Conservation (phyloP, 2,888 invertebrate genomes). For the Gastracanthus pulcherrimus region DNA sequence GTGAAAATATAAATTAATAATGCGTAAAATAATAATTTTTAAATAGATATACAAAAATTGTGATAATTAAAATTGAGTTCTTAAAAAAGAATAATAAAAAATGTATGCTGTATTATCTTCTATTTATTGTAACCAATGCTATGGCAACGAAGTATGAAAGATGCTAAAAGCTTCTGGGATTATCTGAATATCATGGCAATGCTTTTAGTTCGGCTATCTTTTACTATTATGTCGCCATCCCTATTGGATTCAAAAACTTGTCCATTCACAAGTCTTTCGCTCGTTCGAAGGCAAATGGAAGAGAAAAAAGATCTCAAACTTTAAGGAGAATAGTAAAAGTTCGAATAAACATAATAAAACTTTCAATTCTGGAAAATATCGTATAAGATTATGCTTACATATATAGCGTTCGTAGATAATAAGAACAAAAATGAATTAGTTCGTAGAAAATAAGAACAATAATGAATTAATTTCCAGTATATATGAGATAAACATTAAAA, state of each 20-base stretch:
- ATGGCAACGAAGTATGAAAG: not conserved
- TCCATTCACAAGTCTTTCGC: not conserved
- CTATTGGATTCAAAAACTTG: conserved; percentile 32
- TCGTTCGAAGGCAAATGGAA: not conserved
- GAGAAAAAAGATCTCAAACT: not conserved
- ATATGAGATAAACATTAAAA: too few relatives aligned
- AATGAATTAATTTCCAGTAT: too few relatives aligned
- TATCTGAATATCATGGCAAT: conserved; percentile 18
- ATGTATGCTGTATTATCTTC: not conserved
- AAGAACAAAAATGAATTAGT: too few relatives aligned
- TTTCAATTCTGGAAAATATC: not conserved
- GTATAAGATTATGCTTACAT: not conserved
- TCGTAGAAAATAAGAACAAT: too few relatives aligned
- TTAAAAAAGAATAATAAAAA: too few relatives aligned
- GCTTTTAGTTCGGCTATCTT: conserved; percentile 25
- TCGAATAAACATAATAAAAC: conserved; percentile 16
- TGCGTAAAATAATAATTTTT: too few relatives aligned
- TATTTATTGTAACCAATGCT: not conserved
- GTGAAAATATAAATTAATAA: too few relatives aligned
- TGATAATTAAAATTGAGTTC: not conserved
- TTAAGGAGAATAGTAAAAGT: not conserved
- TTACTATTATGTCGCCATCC: conserved; percentile 9
- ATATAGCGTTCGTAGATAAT: too few relatives aligned
- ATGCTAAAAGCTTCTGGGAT: conserved; percentile 26
- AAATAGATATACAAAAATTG: not conserved